Evolutionary conservation across 2,113 vertebrate species (phyloP).

Genomic region (Cinclus mexicanus): DNA sequence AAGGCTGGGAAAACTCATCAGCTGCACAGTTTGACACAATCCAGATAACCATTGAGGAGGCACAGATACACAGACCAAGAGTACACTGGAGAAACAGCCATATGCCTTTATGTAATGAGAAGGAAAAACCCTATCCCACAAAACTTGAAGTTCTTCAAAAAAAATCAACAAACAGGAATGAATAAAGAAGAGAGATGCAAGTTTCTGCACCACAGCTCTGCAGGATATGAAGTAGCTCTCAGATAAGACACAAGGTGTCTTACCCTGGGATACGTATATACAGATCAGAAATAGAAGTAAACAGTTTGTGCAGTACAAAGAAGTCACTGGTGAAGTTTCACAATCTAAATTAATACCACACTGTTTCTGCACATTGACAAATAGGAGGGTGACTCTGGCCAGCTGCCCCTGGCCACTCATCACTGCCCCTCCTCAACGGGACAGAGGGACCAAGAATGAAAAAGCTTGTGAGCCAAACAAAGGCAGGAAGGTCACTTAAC

Average conservation of each 20-base stretch:
- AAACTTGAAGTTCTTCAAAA: not conserved
- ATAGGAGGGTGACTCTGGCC: not conserved
- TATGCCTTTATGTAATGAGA: not conserved
- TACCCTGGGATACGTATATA: not conserved
- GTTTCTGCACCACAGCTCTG: not conserved
- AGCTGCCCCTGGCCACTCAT: no score
- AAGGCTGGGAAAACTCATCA: not conserved
- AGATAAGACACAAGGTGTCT: not conserved
- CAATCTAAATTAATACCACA: not conserved
- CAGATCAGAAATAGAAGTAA: not conserved
- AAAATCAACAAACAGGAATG: not conserved
- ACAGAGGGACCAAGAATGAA: not conserved
- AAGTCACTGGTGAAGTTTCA: not conserved
- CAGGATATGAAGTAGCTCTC: not conserved
- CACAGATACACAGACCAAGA: not conserved
- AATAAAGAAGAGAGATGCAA: not conserved
- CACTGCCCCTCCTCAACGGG: not conserved
- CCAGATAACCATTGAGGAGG: not conserved
- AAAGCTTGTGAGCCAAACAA: not conserved
- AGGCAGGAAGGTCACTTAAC: not conserved
- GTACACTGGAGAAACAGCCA: not conserved
- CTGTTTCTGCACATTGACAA: not conserved
- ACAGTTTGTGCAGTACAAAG: not conserved
- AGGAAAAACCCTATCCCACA: not conserved
- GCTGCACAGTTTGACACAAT: not conserved